Percentiles rank a stretch among this genome's conserved stretches.
Conservation (phyloP, 92 coral and sea anemone genomes). For the Diadumene lineata region DNA sequence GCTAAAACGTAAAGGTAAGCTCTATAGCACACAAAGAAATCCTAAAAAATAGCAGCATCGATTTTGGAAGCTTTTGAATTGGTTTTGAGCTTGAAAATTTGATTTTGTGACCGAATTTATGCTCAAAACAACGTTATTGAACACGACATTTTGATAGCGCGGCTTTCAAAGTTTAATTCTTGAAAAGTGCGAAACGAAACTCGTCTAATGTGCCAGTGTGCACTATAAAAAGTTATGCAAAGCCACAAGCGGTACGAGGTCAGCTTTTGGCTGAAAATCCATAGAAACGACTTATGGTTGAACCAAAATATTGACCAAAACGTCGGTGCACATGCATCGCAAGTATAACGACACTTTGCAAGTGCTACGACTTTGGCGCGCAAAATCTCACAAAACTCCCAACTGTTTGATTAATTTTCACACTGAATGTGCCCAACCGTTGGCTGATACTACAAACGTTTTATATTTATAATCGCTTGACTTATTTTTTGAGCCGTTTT, state of each 20-base stretch:
- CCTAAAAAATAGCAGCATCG: background rate
- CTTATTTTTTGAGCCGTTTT: background rate
- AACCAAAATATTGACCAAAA: background rate
- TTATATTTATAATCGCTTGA: background rate
- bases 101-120: background rate
- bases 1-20: constrained; percentile 7
- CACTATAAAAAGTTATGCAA: too few relatives aligned
- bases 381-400: background rate
- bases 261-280: background rate
- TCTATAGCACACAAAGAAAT: background rate
- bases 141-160: background rate
- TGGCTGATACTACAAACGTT: background rate
- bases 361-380: background rate
- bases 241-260: too few relatives aligned
- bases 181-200: too few relatives aligned
- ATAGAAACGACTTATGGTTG: background rate
- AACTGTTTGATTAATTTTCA: background rate
- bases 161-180: constrained; percentile 10
- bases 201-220: too few relatives aligned
- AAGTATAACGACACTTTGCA: too few relatives aligned
- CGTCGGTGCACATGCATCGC: background rate
- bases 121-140: background rate
- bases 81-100: background rate
- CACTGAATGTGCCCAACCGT: background rate
- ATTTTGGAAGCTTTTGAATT: background rate